A percentile compares a stretch with the other conserved stretches of the same genome.
Conservation (phyloP, 2,888 invertebrate genomes). For the Luffia ferchaultella region DNA sequence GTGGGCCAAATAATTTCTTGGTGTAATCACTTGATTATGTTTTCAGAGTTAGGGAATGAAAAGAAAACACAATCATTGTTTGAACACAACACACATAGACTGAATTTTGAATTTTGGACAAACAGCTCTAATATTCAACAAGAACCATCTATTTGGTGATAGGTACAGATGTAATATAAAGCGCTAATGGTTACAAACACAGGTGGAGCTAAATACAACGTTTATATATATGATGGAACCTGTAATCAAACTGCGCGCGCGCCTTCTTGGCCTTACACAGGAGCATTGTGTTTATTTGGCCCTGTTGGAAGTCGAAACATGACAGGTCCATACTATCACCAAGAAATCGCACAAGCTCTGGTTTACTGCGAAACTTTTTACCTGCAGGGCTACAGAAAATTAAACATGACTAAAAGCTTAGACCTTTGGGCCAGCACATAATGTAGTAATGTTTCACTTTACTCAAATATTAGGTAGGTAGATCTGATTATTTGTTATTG, state of each 20-base stretch:
- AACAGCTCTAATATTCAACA: slow-evolving; percentile 8
- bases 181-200: slow-evolving; percentile 60
- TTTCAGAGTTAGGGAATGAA: slow-evolving; percentile 2
- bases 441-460: slow-evolving; percentile 17
- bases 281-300: slow-evolving; percentile 76
- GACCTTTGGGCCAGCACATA: slow-evolving; percentile 20
- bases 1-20: slow-evolving; percentile 12
- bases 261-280: slow-evolving; percentile 76
- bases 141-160: neutral
- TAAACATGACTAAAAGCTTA: slow-evolving; percentile 27
- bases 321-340: slow-evolving; percentile 81
- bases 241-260: slow-evolving; percentile 75
- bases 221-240: slow-evolving; percentile 48
- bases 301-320: slow-evolving; percentile 84
- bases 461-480: slow-evolving; percentile 4
- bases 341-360: slow-evolving; percentile 79
- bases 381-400: slow-evolving; percentile 78
- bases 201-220: slow-evolving; percentile 48
- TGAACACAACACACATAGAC: slow-evolving; percentile 8
- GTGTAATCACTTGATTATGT: slow-evolving; percentile 20
- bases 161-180: slow-evolving; percentile 1
- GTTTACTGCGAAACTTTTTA: slow-evolving; percentile 83
- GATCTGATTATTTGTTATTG: no score
- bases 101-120: slow-evolving; percentile 18
- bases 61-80: neutral